phyloP scores from a whole-genome alignment of 2,113 vertebrate species.

The Melanocharis versteri region DNA sequence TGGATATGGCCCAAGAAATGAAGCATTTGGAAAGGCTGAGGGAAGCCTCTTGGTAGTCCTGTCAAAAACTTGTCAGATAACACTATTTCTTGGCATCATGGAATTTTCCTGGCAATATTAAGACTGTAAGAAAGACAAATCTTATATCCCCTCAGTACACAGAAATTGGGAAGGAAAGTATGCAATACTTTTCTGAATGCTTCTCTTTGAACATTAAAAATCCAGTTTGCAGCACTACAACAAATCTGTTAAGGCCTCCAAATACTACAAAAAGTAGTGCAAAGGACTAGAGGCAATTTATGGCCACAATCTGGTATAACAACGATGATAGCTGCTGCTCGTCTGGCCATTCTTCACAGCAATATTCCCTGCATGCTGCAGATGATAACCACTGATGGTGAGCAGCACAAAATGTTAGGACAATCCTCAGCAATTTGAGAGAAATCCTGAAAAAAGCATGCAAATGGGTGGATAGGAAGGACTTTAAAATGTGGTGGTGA shows the following conservation, averaged over 20 bases:
- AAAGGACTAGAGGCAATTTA: neutral
- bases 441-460: neutral
- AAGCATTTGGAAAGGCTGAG: neutral
- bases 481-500: fast-evolving
- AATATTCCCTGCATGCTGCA: neutral
- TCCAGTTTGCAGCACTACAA: neutral
- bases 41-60: neutral
- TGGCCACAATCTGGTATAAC: too few relatives aligned
- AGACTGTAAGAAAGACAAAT: neutral
- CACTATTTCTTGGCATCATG: neutral
- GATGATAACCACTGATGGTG: neutral
- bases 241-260: neutral
- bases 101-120: neutral
- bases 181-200: fast-evolving
- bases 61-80: neutral
- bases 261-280: neutral
- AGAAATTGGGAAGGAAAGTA: neutral
- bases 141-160: neutral
- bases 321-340: neutral
- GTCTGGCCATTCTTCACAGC: neutral
- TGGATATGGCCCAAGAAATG: neutral
- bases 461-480: fast-evolving
- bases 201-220: neutral
- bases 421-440: neutral
- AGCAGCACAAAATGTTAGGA: neutral